phyloP scores from a whole-genome alignment of 64 coral and sea anemone species.

The Stylophora pistillata region DNA sequence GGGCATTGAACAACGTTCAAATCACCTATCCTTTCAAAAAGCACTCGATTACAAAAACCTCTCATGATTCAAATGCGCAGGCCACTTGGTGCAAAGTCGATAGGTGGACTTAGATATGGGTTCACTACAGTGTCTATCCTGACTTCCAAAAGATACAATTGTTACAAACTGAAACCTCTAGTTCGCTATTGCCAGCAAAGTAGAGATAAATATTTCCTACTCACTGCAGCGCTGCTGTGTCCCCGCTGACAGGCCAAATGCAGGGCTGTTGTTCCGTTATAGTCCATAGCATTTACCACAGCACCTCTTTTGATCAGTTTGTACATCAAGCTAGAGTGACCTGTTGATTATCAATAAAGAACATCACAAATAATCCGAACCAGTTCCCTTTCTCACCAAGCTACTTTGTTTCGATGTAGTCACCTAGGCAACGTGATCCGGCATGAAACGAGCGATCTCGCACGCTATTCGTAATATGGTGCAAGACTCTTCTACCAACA shows the following conservation, averaged over 20 bases:
- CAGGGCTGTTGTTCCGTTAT: slow-evolving; percentile 91
- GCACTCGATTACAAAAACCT: too few relatives aligned
- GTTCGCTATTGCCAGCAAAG: neutral
- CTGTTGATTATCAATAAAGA: slow-evolving; percentile 39
- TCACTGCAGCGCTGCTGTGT: slow-evolving; percentile 84
- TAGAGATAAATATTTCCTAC: neutral
- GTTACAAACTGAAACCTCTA: too few relatives aligned
- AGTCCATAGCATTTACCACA: slow-evolving; percentile 96
- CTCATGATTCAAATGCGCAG: too few relatives aligned
- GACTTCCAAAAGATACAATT: too few relatives aligned
- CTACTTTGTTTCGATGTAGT: neutral
- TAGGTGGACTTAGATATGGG: too few relatives aligned
- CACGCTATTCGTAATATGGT: too few relatives aligned
- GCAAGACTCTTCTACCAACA: too few relatives aligned
- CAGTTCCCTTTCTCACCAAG: neutral
- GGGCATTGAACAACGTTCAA: too few relatives aligned
- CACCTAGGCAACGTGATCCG: neutral
- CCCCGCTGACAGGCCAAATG: slow-evolving; percentile 91
- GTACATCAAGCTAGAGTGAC: slow-evolving; percentile 75
- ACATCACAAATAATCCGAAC: neutral
- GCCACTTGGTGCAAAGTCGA: too few relatives aligned
- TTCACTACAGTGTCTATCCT: too few relatives aligned
- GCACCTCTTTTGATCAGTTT: slow-evolving; percentile 85
- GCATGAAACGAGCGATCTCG: neutral
- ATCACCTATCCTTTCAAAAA: too few relatives aligned